These are phyloP conservation scores for Eurystomus glaucurus DNA, from an alignment of 2,797 vertebrate species.

Conservation along the genomic window DNA sequence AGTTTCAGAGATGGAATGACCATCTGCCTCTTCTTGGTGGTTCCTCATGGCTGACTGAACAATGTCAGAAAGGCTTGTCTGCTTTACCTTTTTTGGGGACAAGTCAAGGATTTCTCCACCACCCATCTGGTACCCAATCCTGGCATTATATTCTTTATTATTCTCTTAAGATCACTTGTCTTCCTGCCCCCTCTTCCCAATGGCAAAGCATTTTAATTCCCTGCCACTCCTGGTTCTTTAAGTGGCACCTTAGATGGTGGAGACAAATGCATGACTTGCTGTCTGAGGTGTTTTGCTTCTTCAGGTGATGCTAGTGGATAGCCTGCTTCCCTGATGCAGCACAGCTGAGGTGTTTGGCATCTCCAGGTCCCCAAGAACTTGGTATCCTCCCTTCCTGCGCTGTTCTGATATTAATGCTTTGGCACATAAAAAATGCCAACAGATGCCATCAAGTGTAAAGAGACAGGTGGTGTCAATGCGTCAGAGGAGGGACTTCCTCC, in stretches of 20 bases:
- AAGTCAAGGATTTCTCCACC: constrained; percentile 57
- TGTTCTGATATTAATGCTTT: constrained; percentile 59
- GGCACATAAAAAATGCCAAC: constrained; percentile 77
- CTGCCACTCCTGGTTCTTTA: not conserved
- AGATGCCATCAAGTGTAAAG: constrained; percentile 80
- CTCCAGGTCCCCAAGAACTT: constrained; percentile 11
- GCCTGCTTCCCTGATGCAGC: not conserved
- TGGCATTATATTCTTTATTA: not conserved
- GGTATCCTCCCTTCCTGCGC: constrained; percentile 19
- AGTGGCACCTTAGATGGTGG: not conserved
- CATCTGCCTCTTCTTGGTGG: constrained; percentile 76
- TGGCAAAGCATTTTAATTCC: not conserved
- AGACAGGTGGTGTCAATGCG: constrained; percentile 79
- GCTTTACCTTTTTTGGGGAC: constrained; percentile 54
- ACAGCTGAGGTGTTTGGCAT: constrained; percentile 10
- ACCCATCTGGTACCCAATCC: constrained; percentile 54
- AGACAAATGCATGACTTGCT: not conserved
- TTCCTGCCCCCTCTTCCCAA: not conserved
- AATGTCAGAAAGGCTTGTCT: constrained; percentile 62
- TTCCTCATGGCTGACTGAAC: constrained; percentile 58
- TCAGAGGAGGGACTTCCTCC: constrained; percentile 82
- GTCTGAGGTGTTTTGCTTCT: not conserved
- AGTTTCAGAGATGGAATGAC: constrained; percentile 43
- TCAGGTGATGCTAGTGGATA: not conserved
- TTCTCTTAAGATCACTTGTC: not conserved